A percentile compares a stretch with the other conserved stretches of the same genome.
These are phyloP conservation scores for Nothocercus julius DNA, from an alignment of 2,113 vertebrate species.

Conservation along the genomic window DNA sequence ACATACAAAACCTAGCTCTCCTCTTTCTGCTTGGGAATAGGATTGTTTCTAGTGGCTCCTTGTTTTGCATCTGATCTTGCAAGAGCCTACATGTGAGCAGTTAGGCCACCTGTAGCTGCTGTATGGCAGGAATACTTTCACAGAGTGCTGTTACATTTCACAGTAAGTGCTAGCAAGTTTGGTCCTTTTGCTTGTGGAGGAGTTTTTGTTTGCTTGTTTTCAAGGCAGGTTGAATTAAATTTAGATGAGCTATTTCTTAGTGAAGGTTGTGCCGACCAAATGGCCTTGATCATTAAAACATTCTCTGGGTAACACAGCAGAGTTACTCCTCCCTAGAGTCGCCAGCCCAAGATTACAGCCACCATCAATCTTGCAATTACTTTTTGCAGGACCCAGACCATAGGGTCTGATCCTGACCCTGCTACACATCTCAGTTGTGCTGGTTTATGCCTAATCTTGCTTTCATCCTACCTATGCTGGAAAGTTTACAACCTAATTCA, in stretches of 20 bases:
- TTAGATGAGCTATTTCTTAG: not conserved
- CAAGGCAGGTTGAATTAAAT: not conserved
- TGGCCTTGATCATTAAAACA: not conserved
- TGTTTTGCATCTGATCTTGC: not conserved
- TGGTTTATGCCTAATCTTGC: not conserved
- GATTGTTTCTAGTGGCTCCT: not conserved
- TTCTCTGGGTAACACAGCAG: not conserved
- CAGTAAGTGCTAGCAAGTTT: not conserved
- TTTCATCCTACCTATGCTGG: not conserved
- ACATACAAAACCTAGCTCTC: not conserved
- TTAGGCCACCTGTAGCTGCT: not conserved
- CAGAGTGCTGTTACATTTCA: not conserved
- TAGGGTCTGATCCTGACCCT: not conserved
- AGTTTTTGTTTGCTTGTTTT: not conserved
- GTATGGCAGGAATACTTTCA: not conserved
- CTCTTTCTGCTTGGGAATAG: not conserved
- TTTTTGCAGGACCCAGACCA: not conserved
- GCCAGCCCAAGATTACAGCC: not conserved
- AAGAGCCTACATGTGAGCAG: not conserved
- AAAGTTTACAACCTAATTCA: not conserved
- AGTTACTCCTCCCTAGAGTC: not conserved
- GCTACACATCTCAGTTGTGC: not conserved
- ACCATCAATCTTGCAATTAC: not conserved
- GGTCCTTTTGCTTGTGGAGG: not conserved
- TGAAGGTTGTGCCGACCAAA: not conserved